A percentile compares a stretch with the other conserved stretches of the same genome.
Evolutionary conservation across 2,113 vertebrate species (phyloP).

Genomic region (Strix uralensis): DNA sequence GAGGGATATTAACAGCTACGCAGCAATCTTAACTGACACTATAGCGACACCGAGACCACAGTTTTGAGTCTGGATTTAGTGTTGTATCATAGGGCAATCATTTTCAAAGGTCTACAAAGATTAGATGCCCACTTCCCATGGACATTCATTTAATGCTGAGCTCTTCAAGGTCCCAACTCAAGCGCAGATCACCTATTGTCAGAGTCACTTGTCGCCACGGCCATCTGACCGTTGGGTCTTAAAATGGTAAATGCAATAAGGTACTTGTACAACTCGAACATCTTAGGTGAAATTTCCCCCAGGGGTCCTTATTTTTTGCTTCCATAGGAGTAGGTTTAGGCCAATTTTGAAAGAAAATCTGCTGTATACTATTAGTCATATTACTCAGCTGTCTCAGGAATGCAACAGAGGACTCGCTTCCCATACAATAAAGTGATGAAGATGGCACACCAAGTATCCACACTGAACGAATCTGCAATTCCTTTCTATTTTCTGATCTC

Average conservation of each 20-base stretch:
- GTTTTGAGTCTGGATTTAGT: not conserved
- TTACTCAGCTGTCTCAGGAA: not conserved
- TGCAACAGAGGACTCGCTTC: not conserved
- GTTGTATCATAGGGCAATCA: not conserved
- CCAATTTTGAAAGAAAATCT: not conserved
- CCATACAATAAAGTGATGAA: not conserved
- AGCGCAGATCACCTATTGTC: too few relatives aligned
- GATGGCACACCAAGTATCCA: not conserved
- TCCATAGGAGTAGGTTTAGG: not conserved
- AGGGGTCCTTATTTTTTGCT: not conserved
- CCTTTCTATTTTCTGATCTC: not conserved
- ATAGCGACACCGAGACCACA: not conserved
- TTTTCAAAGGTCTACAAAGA: not conserved
- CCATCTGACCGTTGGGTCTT: fast-evolving
- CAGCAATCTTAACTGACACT: not conserved
- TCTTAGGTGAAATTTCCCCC: not conserved
- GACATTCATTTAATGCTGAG: not conserved
- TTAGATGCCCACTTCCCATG: not conserved
- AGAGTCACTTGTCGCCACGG: fast-evolving
- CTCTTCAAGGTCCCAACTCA: not conserved
- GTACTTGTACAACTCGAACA: fast-evolving
- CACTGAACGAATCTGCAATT: fast-evolving
- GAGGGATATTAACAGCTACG: not conserved
- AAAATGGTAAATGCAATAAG: not conserved
- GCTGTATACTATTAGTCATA: not conserved